Evolutionary conservation across 2,797 vertebrate genomes (phyloP).

Genomic region (Orientallactaga sibirica): DNA sequence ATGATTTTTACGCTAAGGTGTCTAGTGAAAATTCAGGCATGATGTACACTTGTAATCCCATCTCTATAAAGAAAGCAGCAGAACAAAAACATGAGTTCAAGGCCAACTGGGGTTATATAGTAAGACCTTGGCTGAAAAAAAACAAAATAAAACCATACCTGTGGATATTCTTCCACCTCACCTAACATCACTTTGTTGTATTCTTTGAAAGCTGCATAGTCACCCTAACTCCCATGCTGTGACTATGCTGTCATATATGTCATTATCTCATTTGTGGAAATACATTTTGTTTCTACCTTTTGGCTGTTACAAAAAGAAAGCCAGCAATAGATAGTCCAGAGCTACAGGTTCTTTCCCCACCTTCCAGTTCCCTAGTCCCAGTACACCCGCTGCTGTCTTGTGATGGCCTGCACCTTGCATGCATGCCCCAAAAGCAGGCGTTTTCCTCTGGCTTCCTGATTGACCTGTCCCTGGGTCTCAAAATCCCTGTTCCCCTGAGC

Average conservation of each 20-base stretch:
- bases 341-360: too few relatives aligned
- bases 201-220: not conserved
- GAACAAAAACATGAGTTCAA: not conserved
- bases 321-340: not conserved
- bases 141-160: not conserved
- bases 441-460: too few relatives aligned
- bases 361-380: too few relatives aligned
- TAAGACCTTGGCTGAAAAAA: not conserved
- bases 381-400: too few relatives aligned
- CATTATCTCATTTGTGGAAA: not conserved
- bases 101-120: not conserved
- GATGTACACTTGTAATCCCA: not conserved
- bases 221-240: not conserved
- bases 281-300: constrained; percentile 6
- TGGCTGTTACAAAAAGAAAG: constrained; percentile 43
- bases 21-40: not conserved
- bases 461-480: too few relatives aligned
- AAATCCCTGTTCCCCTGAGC: too few relatives aligned
- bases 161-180: constrained; percentile 20
- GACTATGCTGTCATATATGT: not conserved
- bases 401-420: too few relatives aligned
- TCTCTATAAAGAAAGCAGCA: not conserved
- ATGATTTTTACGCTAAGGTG: constrained; percentile 7
- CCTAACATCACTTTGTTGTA: not conserved
- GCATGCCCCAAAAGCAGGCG: too few relatives aligned